These are phyloP conservation scores for Sarcoramphus papa DNA, from an alignment of 2,797 vertebrate species.

Conservation along the genomic window DNA sequence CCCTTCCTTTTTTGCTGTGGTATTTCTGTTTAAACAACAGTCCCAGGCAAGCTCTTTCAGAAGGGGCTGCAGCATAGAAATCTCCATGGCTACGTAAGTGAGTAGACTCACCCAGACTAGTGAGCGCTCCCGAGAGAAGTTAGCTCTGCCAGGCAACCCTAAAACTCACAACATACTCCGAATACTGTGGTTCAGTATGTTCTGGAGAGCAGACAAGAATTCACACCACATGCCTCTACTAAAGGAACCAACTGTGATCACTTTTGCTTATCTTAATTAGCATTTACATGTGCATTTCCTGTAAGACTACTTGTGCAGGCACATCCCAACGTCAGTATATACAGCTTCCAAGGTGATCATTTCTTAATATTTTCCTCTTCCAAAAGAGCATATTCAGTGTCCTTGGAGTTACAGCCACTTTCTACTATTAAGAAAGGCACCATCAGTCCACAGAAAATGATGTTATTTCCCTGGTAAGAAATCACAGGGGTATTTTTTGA, in stretches of 20 bases:
- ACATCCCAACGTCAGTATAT: fast-evolving
- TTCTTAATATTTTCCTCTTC: not conserved
- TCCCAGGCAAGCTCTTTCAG: not conserved
- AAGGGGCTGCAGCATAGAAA: not conserved
- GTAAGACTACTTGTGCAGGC: not conserved
- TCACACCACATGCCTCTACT: not conserved
- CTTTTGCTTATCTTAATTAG: not conserved
- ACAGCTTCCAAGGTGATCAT: not conserved
- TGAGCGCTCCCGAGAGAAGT: not conserved
- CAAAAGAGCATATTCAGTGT: not conserved
- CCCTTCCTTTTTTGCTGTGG: not conserved
- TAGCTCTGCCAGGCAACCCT: not conserved
- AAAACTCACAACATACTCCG: not conserved
- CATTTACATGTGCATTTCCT: not conserved
- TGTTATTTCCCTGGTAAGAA: not conserved
- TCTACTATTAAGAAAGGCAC: not conserved
- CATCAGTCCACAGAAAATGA: not conserved
- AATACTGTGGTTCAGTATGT: not conserved
- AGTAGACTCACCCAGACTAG: not conserved
- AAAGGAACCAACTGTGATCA: not conserved
- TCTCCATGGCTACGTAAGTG: not conserved
- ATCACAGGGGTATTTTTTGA: not conserved
- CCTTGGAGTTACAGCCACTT: not conserved
- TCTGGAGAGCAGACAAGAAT: not conserved
- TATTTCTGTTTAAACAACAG: not conserved